These are phyloP conservation scores for Pristionchus exspectatus DNA, from an alignment of 2,888 invertebrate genomes.

Conservation along the genomic window DNA sequence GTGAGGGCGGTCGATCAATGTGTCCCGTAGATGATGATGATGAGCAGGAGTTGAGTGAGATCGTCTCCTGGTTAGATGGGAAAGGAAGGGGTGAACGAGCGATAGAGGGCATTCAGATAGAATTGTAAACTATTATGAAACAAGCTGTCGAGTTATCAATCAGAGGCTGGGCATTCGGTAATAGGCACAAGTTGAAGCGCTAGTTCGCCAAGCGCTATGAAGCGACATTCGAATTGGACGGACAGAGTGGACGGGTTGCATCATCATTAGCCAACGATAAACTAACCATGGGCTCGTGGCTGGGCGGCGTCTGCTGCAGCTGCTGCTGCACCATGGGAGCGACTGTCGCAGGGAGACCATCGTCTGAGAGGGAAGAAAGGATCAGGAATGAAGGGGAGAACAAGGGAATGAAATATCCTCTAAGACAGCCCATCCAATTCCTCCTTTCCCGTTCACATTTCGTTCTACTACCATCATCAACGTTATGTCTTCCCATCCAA, in stretches of 20 bases:
- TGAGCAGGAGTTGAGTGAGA: conserved; percentile 8
- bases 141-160: neutral
- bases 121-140: neutral
- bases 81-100: neutral
- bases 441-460: neutral
- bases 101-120: neutral
- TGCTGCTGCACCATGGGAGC: neutral
- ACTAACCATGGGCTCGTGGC: conserved; percentile 19
- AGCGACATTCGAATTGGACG: neutral
- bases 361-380: neutral
- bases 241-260: neutral
- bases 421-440: neutral
- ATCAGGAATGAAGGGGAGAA: neutral
- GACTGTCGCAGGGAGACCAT: neutral
- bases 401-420: neutral
- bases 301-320: neutral
- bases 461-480: neutral
- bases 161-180: neutral
- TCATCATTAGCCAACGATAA: neutral
- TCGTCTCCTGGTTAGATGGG: conserved; percentile 26
- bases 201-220: conserved; percentile 7
- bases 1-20: conserved; percentile 20
- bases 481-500: neutral
- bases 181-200: neutral
- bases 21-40: neutral